Evolutionary conservation across 2,113 vertebrate species (phyloP).

Genomic region (Castor canadensis): DNA sequence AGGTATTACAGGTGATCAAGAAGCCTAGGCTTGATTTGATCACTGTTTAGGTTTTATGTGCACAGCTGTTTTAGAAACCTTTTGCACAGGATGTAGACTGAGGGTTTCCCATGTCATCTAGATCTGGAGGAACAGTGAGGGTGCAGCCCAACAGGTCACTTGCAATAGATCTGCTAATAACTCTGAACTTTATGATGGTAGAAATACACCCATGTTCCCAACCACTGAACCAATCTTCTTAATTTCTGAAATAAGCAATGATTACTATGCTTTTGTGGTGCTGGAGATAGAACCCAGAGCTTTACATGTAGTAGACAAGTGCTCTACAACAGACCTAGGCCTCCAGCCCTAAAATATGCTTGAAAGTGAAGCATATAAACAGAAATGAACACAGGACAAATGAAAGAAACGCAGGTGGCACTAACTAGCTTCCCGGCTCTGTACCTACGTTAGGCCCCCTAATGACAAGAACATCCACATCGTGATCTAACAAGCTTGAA

Average conservation of each 20-base stretch:
- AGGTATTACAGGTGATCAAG: neutral
- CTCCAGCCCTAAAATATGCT: neutral
- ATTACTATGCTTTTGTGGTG: neutral
- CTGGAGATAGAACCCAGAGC: neutral
- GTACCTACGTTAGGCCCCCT: neutral
- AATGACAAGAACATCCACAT: too few relatives aligned
- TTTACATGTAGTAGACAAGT: neutral
- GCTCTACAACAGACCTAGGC: too few relatives aligned
- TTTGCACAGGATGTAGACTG: too few relatives aligned
- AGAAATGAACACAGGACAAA: neutral
- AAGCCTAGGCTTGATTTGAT: neutral
- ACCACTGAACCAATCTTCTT: too few relatives aligned
- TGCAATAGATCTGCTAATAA: neutral
- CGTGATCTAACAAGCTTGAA: neutral
- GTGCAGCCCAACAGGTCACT: neutral
- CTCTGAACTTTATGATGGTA: too few relatives aligned
- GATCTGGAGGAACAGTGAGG: neutral
- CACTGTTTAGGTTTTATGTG: neutral
- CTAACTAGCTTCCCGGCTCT: too few relatives aligned
- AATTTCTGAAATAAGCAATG: neutral
- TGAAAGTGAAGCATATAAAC: neutral
- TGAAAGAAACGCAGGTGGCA: neutral
- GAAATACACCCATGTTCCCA: too few relatives aligned
- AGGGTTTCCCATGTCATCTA: neutral
- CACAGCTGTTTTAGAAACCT: too few relatives aligned